Evolutionary conservation across 2,113 vertebrate genomes (phyloP).

Genomic region (Sander lucioperca): DNA sequence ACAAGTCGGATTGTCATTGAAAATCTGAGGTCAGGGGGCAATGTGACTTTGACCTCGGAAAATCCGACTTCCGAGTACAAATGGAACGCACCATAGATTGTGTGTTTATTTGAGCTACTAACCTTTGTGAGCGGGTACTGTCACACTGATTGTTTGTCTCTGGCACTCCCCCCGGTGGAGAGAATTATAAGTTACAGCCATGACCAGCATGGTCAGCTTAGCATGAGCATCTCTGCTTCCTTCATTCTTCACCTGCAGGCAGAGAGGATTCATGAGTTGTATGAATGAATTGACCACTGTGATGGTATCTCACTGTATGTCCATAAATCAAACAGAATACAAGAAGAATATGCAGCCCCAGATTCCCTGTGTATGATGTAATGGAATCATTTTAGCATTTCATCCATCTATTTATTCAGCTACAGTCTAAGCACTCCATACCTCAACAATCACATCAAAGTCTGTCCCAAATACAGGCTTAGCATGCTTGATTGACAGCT

Average conservation of each 20-base stretch:
- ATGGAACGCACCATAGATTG: no score
- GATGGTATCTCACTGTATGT: background rate
- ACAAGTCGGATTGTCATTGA: no score
- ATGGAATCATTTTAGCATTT: background rate
- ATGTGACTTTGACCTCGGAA: no score
- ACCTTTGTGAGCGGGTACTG: constrained; percentile 76
- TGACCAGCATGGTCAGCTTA: constrained; percentile 73
- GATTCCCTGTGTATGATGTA: background rate
- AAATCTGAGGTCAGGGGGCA: no score
- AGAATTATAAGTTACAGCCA: constrained; percentile 81
- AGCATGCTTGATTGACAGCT: constrained; percentile 79
- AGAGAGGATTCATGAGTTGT: background rate
- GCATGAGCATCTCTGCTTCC: constrained; percentile 61
- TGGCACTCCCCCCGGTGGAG: constrained; percentile 75
- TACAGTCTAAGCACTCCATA: constrained; percentile 32
- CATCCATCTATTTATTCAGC: background rate
- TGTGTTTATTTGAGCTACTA: background rate
- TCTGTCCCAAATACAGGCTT: constrained; percentile 83
- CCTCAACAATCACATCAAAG: constrained; percentile 85
- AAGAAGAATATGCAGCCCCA: background rate
- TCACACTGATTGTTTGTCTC: constrained; percentile 64
- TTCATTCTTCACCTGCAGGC: constrained; percentile 74
- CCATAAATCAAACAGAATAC: background rate
- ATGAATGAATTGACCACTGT: background rate
- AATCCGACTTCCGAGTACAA: no score